Conservation (phyloP, 2,797 vertebrate genomes). For the Rhincodon typus region DNA sequence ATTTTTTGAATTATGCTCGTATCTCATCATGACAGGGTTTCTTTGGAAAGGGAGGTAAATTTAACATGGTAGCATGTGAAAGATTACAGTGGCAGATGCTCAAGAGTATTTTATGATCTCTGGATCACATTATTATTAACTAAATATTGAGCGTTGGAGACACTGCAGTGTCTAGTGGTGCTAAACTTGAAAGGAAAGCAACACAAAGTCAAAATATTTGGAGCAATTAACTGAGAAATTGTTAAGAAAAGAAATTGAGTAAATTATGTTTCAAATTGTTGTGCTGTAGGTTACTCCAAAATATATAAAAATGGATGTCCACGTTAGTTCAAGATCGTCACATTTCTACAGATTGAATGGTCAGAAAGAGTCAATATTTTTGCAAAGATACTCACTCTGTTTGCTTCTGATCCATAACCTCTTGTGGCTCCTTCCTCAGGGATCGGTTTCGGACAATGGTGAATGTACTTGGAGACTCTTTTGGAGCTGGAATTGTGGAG, state of each 20-base stretch:
- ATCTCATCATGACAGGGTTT: background rate
- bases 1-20: background rate
- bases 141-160: background rate
- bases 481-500: conserved; percentile 84
- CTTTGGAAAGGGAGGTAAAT: background rate
- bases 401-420: background rate
- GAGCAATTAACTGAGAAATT: background rate
- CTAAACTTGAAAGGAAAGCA: background rate
- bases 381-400: background rate
- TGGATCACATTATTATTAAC: background rate
- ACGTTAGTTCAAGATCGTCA: background rate
- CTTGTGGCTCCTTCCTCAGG: conserved; percentile 53
- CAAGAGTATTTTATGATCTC: background rate
- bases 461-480: conserved; percentile 92
- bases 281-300: background rate
- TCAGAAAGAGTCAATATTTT: background rate
- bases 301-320: background rate
- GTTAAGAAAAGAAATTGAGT: background rate
- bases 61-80: background rate
- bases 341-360: background rate
- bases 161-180: background rate
- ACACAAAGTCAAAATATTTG: conserved; percentile 1
- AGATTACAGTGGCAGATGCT: background rate
- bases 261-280: background rate
- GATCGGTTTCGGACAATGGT: conserved; percentile 96